Evolutionary conservation across 2,113 vertebrate species (phyloP).

Genomic region (Phaethon lepturus): DNA sequence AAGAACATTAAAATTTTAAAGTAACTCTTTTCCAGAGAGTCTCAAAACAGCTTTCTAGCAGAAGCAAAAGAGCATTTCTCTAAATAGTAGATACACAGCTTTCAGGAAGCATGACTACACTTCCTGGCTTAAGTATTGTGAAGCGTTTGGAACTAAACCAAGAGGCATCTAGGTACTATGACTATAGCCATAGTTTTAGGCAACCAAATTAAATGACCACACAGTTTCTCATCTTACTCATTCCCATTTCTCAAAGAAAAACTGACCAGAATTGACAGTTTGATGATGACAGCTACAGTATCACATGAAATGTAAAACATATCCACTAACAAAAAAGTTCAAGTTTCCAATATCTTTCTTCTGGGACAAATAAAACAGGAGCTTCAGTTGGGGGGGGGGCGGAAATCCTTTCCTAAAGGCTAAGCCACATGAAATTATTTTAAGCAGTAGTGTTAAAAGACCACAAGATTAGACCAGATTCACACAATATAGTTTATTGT

Average conservation of each 20-base stretch:
- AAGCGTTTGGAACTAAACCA: neutral
- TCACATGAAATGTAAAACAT: neutral
- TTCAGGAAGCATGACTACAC: neutral
- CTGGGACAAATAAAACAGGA: neutral
- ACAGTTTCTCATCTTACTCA: neutral
- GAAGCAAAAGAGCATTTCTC: neutral
- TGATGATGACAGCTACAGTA: neutral
- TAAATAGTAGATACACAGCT: neutral
- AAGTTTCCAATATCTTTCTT: neutral
- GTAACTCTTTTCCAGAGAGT: neutral
- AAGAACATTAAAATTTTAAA: neutral
- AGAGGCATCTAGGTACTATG: neutral
- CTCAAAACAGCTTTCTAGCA: neutral
- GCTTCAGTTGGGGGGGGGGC: neutral
- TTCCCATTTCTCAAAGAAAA: neutral
- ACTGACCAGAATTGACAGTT: neutral
- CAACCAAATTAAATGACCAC: neutral
- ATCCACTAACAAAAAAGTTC: neutral
- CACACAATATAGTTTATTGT: neutral
- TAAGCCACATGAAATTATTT: neutral
- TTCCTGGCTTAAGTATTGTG: neutral
- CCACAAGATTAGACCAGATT: neutral
- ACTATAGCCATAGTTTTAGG: neutral
- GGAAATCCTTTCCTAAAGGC: neutral
- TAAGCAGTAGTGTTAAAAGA: neutral